These are phyloP conservation scores for Leptopterna dolabrata DNA, from an alignment of 2,888 invertebrate genomes.

Conservation along the genomic window DNA sequence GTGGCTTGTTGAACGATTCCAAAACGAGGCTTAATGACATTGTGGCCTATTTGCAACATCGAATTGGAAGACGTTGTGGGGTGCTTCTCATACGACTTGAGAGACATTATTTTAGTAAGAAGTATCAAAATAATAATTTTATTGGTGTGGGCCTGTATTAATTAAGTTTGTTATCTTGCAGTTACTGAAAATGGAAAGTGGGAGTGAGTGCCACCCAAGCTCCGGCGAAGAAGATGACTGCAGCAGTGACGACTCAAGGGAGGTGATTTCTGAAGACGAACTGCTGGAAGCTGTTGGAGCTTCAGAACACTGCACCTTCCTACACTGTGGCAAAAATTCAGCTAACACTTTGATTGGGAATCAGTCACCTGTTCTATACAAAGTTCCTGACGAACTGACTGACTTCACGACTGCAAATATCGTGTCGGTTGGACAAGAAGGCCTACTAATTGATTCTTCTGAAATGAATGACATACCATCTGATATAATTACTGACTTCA, in stretches of 20 bases:
- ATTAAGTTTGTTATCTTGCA: conserved; percentile 15
- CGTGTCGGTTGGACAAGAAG: too few relatives aligned
- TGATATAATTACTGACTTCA: not conserved
- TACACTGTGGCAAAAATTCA: not conserved
- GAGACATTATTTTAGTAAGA: not conserved
- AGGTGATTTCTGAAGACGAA: not conserved
- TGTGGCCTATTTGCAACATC: too few relatives aligned
- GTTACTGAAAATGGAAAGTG: conserved; percentile 15
- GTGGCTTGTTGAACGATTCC: too few relatives aligned
- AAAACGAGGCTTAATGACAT: too few relatives aligned
- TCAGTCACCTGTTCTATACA: too few relatives aligned
- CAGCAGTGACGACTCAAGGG: not conserved
- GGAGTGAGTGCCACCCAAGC: not conserved
- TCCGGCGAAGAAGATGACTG: not conserved
- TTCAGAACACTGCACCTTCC: not conserved
- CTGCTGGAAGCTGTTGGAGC: not conserved
- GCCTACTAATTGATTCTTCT: not conserved
- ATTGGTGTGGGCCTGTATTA: not conserved
- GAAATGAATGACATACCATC: not conserved
- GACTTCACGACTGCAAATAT: too few relatives aligned
- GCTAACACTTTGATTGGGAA: not conserved
- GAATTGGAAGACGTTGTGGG: too few relatives aligned
- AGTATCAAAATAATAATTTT: conserved; percentile 4
- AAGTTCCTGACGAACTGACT: too few relatives aligned
- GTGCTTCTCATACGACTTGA: too few relatives aligned